These are phyloP conservation scores for Rhabdomys dilectus DNA, from an alignment of 2,113 vertebrate genomes.

Conservation along the genomic window DNA sequence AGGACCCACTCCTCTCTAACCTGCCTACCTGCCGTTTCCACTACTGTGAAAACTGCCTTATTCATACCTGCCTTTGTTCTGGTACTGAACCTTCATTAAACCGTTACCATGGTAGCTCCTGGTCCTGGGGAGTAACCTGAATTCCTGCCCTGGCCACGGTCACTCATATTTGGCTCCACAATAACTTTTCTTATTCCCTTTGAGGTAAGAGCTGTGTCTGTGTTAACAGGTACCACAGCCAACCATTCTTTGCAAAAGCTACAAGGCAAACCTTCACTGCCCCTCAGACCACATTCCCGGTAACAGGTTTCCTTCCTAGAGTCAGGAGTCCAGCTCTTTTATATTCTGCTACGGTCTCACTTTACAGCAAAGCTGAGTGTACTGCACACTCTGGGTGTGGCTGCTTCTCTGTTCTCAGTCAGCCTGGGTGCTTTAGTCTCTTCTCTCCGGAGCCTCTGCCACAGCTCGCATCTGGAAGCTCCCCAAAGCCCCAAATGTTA, in stretches of 20 bases:
- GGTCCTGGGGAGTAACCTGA: neutral
- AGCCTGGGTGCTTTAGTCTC: neutral
- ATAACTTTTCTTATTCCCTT: neutral
- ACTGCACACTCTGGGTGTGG: neutral
- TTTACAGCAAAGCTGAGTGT: neutral
- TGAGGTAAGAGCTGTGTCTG: neutral
- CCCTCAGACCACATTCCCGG: neutral
- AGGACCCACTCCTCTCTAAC: neutral
- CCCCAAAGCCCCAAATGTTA: neutral
- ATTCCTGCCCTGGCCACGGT: neutral
- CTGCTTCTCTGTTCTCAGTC: neutral
- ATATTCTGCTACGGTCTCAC: neutral
- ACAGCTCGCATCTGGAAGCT: neutral
- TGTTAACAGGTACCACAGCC: neutral
- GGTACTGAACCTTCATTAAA: neutral
- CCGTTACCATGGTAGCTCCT: neutral
- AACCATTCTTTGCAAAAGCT: neutral
- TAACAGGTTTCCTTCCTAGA: neutral
- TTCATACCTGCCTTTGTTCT: neutral
- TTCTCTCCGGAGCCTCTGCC: neutral
- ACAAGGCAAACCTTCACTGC: neutral
- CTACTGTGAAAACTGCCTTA: neutral
- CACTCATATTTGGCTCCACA: neutral
- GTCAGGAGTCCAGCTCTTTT: neutral
- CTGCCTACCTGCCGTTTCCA: neutral